phyloP scores from a whole-genome alignment of 2,113 vertebrate genomes.

The Calyptommatus sinebrachiatus region DNA sequence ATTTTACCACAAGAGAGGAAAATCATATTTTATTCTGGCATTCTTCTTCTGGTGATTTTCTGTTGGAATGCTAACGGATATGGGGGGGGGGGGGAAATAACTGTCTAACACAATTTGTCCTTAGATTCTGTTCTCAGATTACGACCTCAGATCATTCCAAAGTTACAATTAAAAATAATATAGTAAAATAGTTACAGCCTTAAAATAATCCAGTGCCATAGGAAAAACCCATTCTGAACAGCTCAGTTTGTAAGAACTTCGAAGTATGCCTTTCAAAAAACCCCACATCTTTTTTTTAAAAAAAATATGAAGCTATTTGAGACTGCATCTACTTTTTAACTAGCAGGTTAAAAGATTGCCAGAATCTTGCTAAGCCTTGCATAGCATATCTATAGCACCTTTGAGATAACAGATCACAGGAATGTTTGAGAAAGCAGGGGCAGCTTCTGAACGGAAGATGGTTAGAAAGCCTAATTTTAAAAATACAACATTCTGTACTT shows the following conservation, averaged over 20 bases:
- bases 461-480: not conserved
- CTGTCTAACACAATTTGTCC: not conserved
- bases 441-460: not conserved
- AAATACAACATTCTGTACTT: conserved; percentile 27
- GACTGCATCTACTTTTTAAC: not conserved
- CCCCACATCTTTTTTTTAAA: not conserved
- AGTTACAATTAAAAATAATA: not conserved
- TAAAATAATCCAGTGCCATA: not conserved
- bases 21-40: not conserved
- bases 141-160: not conserved
- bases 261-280: not conserved
- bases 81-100: not conserved
- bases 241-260: not conserved
- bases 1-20: conserved; percentile 8
- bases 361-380: not conserved
- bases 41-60: not conserved
- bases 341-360: not conserved
- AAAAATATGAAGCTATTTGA: not conserved
- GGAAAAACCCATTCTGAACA: too few relatives aligned
- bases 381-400: not conserved
- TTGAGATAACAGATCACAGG: not conserved
- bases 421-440: not conserved
- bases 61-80: not conserved
- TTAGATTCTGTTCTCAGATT: not conserved
- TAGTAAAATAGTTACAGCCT: not conserved